Base-by-base conservation (phyloP, 2,888 invertebrate species). In the Hermaeophaga mercurialis region DNA sequence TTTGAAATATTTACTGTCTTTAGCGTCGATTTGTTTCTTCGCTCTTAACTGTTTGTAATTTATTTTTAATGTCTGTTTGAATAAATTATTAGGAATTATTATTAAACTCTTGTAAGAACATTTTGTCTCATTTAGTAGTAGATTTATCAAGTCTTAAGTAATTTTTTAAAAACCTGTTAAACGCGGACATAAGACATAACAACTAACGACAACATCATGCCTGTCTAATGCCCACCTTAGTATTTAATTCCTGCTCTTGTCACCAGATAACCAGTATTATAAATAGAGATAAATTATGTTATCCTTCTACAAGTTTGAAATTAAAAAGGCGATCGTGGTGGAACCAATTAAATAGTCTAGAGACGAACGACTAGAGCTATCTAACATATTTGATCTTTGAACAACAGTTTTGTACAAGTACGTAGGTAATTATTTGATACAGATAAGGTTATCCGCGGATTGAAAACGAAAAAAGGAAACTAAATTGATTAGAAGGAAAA, bases 241-340 rank as follows among this genome's bases (percentile, higher is more conserved):
- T 18, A 34, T 43, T 36, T 36, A 54, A 47, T 43, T 36, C 36
- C 47, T 48, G 39, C 48, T 39, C 48, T 36, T 58, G 58, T 50
- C 54, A 54, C 9, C 34, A 31, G 38, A 46, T 45, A 50, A 46
- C 34, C 19, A 36, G 41, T 47, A 46, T 49, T 41, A 46, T 54
- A 58, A 54, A 49, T 49, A 58, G 50, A 46, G 44, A 54, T 58
- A 54, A 55, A 55, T 59, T 59, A 59, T 59, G 44, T 47, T 53
- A 36, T 54, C 48, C 39, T 22, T 33, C 18, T 46, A 47, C 36
- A 47, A 47, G 22, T 46, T 47, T 9, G 17, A 36, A 17, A 4
- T 36, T 11, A 36, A 36, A 33, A 36, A 15, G 14, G 17, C 7
- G 17, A 36, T 8, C 36, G 36, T 9, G 3, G 5, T 3, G 9